Conservation (phyloP, 2,888 invertebrate species). For the Campoplex capitator region DNA sequence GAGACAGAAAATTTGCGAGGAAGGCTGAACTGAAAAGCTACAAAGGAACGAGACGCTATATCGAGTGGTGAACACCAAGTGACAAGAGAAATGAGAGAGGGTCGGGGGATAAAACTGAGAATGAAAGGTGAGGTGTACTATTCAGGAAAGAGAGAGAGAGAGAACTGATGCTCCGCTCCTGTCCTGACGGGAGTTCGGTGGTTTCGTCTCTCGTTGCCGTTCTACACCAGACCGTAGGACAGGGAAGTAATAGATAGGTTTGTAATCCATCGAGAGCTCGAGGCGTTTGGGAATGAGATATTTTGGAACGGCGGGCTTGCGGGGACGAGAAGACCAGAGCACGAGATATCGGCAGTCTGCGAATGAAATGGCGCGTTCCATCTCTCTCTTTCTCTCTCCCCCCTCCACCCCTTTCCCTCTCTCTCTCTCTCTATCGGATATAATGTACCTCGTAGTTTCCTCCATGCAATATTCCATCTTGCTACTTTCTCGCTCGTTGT, state of each 20-base stretch:
- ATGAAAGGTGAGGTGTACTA: constrained; percentile 49
- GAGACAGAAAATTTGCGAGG: constrained; percentile 16
- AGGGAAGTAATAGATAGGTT: constrained; percentile 85
- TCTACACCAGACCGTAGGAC: constrained; percentile 75
- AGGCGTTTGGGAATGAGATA: constrained; percentile 84
- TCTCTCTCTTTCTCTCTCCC: constrained; percentile 76
- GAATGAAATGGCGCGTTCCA: constrained; percentile 83
- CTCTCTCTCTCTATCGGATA: constrained; percentile 40
- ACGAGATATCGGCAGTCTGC: constrained; percentile 84
- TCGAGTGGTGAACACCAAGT: constrained; percentile 48
- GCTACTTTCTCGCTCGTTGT: constrained; percentile 22
- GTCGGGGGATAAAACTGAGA: constrained; percentile 51
- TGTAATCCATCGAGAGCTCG: constrained; percentile 84
- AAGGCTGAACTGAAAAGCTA: neutral
- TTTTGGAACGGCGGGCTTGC: constrained; percentile 78
- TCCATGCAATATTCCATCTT: constrained; percentile 46
- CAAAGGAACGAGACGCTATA: constrained; percentile 20
- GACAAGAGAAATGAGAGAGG: constrained; percentile 34
- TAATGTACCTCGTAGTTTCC: constrained; percentile 36
- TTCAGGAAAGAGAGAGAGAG: constrained; percentile 16
- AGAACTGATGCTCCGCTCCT: constrained; percentile 25
- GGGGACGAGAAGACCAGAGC: constrained; percentile 63
- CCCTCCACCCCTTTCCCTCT: constrained; percentile 59
- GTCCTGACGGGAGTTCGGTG: constrained; percentile 69
- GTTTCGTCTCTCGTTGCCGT: constrained; percentile 63